Evolutionary conservation across 2,888 invertebrate genomes (phyloP).

Genomic region (Orchesellides sinensis): DNA sequence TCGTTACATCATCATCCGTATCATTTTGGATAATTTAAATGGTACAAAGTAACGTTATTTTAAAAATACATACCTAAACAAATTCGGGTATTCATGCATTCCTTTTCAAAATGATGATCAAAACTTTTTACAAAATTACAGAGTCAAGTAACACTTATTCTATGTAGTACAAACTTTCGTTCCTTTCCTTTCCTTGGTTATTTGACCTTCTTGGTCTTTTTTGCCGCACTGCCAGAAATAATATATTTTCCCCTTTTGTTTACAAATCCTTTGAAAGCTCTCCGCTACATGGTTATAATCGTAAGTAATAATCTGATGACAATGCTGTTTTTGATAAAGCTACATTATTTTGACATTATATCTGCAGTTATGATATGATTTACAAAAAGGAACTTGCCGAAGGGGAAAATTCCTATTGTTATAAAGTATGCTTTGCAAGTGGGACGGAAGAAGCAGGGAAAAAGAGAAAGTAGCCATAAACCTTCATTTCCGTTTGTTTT

Average conservation of each 20-base stretch:
- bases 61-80: too few species aligned
- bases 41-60: too few species aligned
- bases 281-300: conserved; percentile 36
- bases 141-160: too few species aligned
- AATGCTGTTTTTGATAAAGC: conserved; percentile 57
- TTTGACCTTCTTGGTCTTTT: too few species aligned
- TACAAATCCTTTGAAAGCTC: conserved; percentile 41
- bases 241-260: conserved; percentile 28
- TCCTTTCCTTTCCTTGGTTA: too few species aligned
- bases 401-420: conserved; percentile 24
- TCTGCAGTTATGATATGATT: conserved; percentile 40
- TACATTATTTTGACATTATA: conserved; percentile 55
- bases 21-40: too few species aligned
- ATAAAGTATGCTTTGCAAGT: background rate
- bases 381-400: conserved; percentile 9
- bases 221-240: background rate
- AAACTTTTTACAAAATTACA: too few species aligned
- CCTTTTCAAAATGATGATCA: too few species aligned
- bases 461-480: conserved; percentile 64
- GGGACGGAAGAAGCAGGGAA: conserved; percentile 2
- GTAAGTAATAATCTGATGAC: conserved; percentile 58
- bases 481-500: conserved; percentile 68
- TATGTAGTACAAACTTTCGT: too few species aligned
- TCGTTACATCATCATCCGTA: too few species aligned
- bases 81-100: too few species aligned